Evolutionary conservation across 1,140 invertebrate species (phyloP).

Genomic region (Apis florea): DNA sequence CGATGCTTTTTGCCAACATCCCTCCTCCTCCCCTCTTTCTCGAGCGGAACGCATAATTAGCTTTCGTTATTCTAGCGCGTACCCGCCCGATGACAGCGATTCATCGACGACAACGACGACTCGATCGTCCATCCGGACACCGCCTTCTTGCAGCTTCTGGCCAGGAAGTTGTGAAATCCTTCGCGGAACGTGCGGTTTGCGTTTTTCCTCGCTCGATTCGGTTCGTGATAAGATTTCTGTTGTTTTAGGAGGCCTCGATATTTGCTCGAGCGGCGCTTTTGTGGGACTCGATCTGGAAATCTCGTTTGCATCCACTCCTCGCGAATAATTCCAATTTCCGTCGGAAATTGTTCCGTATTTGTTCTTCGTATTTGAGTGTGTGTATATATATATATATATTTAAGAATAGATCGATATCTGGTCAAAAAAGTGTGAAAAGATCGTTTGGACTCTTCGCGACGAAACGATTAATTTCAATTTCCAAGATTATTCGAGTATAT

Average conservation of each 20-base stretch:
- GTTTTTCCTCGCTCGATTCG: not conserved
- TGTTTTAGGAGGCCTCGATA: not conserved
- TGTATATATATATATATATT: no score
- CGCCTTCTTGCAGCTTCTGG: not conserved
- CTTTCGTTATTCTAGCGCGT: conserved; percentile 76
- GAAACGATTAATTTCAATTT: no score
- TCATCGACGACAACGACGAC: conserved; percentile 31
- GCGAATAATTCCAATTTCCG: no score
- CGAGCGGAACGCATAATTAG: conserved; percentile 68
- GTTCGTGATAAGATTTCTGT: not conserved
- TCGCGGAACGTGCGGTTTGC: conserved; percentile 20
- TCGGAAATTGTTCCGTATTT: no score
- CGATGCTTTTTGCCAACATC: conserved; percentile 63
- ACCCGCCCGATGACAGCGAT: conserved; percentile 60
- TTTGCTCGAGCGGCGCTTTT: no score
- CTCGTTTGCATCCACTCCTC: no score
- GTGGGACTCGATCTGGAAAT: no score
- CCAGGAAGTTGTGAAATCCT: conserved; percentile 33
- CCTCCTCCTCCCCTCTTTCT: conserved; percentile 44
- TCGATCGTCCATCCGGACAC: not conserved
- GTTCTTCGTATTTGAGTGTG: no score
- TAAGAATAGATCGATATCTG: no score
- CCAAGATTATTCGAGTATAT: no score
- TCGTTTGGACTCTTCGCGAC: no score
- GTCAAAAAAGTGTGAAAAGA: no score